Conservation (phyloP, 2,797 vertebrate genomes). For the Pantherophis alleghaniensis region DNA sequence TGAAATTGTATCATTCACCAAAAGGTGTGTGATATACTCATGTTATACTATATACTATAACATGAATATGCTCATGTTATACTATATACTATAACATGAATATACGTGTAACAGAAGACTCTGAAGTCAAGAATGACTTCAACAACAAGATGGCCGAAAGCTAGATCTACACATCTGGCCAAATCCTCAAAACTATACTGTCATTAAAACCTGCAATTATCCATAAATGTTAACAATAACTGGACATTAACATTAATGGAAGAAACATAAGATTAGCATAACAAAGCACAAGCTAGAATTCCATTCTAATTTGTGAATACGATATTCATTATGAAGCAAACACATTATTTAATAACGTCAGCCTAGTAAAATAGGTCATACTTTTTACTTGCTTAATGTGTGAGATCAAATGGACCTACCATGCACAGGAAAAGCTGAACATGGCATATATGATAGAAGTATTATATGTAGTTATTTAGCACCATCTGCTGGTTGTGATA, state of each 20-base stretch:
- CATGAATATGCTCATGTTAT: background rate
- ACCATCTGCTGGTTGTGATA: slow-evolving; percentile 67
- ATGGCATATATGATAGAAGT: background rate
- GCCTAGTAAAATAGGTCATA: background rate
- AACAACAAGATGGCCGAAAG: background rate
- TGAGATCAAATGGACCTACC: background rate
- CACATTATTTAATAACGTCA: background rate
- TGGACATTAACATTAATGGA: background rate
- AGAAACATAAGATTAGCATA: background rate
- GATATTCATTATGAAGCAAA: background rate
- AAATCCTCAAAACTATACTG: background rate
- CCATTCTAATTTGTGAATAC: background rate
- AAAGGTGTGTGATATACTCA: background rate
- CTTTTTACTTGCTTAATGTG: background rate
- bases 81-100: background rate
- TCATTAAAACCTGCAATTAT: background rate
- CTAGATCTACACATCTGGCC: background rate
- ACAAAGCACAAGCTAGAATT: background rate
- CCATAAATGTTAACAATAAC: background rate
- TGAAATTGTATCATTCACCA: background rate
- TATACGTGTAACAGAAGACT: background rate
- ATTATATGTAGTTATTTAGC: slow-evolving; percentile 58
- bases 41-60: background rate
- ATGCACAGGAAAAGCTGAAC: background rate
- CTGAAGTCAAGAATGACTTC: background rate